Conservation (phyloP, 2,113 vertebrate species). For the Nestor notabilis region DNA sequence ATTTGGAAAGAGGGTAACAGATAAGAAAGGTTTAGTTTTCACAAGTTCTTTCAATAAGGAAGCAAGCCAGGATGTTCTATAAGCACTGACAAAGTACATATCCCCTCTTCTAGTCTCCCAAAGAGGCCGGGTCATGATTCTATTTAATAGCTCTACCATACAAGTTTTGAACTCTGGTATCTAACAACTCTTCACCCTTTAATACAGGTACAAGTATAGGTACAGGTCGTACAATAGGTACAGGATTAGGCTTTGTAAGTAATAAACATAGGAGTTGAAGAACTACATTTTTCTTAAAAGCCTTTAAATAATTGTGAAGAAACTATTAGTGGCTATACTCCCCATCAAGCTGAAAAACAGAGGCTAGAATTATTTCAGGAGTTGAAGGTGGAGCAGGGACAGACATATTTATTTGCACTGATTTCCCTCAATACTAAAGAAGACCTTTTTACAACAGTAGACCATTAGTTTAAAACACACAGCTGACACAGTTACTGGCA, state of each 20-base stretch:
- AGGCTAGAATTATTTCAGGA: neutral
- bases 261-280: neutral
- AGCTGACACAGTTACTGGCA: neutral
- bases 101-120: neutral
- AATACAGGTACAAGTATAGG: neutral
- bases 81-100: neutral
- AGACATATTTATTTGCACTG: neutral
- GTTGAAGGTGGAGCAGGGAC: accelerated
- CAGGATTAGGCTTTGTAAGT: neutral
- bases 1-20: neutral
- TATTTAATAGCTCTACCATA: neutral
- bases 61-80: neutral
- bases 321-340: neutral
- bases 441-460: neutral
- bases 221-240: neutral
- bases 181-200: neutral
- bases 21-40: neutral
- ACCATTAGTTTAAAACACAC: neutral
- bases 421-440: neutral
- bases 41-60: neutral
- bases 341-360: neutral
- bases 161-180: neutral
- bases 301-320: neutral
- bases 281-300: neutral
- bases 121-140: neutral